phyloP scores from a whole-genome alignment of 2,113 vertebrate species.

The Calyptommatus sinebrachiatus region DNA sequence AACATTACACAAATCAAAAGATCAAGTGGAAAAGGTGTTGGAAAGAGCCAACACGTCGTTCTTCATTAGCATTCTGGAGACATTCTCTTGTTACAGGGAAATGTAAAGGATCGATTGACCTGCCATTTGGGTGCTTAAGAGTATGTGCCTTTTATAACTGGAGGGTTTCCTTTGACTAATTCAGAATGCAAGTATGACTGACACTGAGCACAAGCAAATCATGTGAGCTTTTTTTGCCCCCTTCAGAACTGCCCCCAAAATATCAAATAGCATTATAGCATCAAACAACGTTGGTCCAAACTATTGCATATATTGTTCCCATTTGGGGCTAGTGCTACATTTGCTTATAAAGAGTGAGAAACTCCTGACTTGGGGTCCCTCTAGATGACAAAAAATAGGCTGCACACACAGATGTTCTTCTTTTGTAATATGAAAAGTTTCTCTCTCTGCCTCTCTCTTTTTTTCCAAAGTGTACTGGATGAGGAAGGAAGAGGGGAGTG shows the following conservation, averaged over 20 bases:
- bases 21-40: constrained; percentile 21
- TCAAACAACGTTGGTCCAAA: background rate
- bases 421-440: too few species aligned
- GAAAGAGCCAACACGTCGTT: constrained; percentile 19
- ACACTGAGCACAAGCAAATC: constrained; percentile 2
- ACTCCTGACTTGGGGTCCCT: background rate
- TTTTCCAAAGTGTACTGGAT: too few species aligned
- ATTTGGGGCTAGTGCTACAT: background rate
- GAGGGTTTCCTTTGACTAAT: constrained; percentile 2
- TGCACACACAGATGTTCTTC: too few species aligned
- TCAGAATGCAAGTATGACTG: constrained; percentile 10
- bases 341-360: background rate
- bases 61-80: constrained; percentile 36
- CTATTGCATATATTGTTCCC: background rate
- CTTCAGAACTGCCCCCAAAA: background rate
- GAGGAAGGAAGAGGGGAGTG: too few species aligned
- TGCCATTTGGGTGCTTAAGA: background rate
- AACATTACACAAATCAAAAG: constrained; percentile 29
- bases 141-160: constrained; percentile 15
- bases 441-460: too few species aligned
- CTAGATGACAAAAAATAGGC: too few species aligned
- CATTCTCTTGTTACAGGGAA: background rate
- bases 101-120: constrained; percentile 30
- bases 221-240: background rate
- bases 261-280: background rate